Conservation (phyloP, 2,797 vertebrate genomes). For the Psittacula echo region DNA sequence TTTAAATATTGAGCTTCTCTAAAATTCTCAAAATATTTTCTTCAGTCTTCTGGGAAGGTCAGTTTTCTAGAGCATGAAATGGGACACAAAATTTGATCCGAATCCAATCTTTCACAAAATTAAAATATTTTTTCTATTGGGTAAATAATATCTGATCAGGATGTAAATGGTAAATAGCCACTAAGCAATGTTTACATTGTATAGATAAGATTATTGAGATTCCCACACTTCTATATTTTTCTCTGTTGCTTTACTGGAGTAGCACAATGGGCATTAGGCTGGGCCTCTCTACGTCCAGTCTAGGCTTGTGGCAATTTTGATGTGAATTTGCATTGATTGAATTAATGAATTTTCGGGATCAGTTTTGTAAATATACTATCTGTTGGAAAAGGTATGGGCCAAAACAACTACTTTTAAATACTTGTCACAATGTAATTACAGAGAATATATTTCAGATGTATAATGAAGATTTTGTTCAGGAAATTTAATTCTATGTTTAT, state of each 20-base stretch:
- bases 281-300: neutral
- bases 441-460: neutral
- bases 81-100: neutral
- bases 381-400: neutral
- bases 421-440: neutral
- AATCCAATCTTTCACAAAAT: neutral
- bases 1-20: neutral
- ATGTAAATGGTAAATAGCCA: neutral
- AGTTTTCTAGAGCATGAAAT: neutral
- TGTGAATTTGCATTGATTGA: neutral
- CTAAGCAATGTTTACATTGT: neutral
- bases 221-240: neutral
- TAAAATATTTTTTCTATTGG: neutral
- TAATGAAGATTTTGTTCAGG: neutral
- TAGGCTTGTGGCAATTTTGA: neutral
- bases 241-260: neutral
- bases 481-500: neutral
- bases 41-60: neutral
- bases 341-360: neutral
- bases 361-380: neutral
- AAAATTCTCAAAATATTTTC: neutral
- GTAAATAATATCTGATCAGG: neutral
- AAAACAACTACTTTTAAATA: neutral
- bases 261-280: neutral
- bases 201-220: neutral